These are phyloP conservation scores for Monopterus albus DNA, from an alignment of 2,113 vertebrate genomes.

Conservation along the genomic window DNA sequence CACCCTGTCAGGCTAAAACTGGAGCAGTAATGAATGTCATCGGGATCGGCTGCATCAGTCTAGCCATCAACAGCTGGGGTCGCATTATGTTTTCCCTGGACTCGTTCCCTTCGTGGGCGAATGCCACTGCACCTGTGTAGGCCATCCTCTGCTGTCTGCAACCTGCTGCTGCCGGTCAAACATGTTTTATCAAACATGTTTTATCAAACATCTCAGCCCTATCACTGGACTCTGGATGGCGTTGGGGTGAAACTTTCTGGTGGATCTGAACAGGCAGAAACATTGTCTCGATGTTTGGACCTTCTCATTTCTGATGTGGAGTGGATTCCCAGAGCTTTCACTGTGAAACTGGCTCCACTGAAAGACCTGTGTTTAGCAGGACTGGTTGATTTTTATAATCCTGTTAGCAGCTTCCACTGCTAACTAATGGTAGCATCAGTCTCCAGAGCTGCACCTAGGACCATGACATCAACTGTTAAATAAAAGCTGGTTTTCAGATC, in stretches of 20 bases:
- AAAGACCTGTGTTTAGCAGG: too few relatives aligned
- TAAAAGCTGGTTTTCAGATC: too few relatives aligned
- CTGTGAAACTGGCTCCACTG: too few relatives aligned
- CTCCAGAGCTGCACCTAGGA: too few relatives aligned
- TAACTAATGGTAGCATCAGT: too few relatives aligned
- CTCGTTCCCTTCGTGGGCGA: slow-evolving; percentile 90
- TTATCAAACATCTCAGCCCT: background rate
- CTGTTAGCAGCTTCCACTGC: too few relatives aligned
- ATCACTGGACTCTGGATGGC: background rate
- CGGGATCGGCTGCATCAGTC: slow-evolving; percentile 85
- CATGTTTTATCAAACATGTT: too few relatives aligned
- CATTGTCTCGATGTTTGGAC: background rate
- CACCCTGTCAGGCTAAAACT: slow-evolving; percentile 83
- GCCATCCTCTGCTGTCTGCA: background rate
- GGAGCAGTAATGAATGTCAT: slow-evolving; percentile 94
- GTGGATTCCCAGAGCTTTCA: too few relatives aligned
- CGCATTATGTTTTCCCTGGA: slow-evolving; percentile 86
- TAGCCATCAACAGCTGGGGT: slow-evolving; percentile 96
- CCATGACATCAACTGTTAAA: too few relatives aligned
- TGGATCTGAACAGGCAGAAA: background rate
- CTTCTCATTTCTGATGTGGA: background rate
- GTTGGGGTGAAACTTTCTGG: background rate
- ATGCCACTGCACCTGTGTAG: slow-evolving; percentile 54
- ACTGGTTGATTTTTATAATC: too few relatives aligned
- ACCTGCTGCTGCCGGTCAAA: background rate